Base-by-base conservation (phyloP, 2,113 vertebrate genomes). In the Hepsetus odoe region DNA sequence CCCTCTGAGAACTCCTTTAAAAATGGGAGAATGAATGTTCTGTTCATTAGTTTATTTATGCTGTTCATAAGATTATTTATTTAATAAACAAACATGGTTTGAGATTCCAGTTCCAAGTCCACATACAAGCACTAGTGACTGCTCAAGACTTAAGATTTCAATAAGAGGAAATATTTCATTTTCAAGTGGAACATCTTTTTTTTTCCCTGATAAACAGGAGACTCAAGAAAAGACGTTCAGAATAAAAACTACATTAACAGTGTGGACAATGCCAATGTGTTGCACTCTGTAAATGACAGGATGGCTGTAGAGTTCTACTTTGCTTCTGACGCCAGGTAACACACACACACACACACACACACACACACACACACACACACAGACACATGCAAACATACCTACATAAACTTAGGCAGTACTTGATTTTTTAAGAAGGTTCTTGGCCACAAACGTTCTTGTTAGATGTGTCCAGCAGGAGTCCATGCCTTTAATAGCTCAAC, bases 271-370 rank as follows among this genome's bases (percentile, higher is more conserved):
- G 91, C 92, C 18, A 92, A 90, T 20, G 89, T 88, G 56, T 93
- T 97, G 79, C 93, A 95, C 20, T 95, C 95, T 7, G 91, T 94
- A 3, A 94, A 95, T 3, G 88, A 90, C 32, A 89, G 94, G 70
- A 93, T 93, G 53, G 92, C 95, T 0, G 95, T 98, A 87, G 97
- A 99, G 85, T 98, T 96, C 86, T 99, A 95, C 90, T 99, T 99
- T 78, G 97, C 97, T 65, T 99, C 97, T 33, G 97, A 98, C 46
- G 97, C 97, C 40, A 98, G 97, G 97, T 98, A 87, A 83, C 77
- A 78, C 55, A 22, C 53, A 49, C 30, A 14, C 40, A 67, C 10
- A 26, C 38, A 68, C 6, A 66, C 26, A 33, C 22, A 64, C 0
- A 26, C 24, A 13, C 38, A 51, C 22, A 24, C 49, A n/a, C n/a